phyloP scores from a whole-genome alignment of 2,797 vertebrate species.

The Hydrocynus forskahlii region DNA sequence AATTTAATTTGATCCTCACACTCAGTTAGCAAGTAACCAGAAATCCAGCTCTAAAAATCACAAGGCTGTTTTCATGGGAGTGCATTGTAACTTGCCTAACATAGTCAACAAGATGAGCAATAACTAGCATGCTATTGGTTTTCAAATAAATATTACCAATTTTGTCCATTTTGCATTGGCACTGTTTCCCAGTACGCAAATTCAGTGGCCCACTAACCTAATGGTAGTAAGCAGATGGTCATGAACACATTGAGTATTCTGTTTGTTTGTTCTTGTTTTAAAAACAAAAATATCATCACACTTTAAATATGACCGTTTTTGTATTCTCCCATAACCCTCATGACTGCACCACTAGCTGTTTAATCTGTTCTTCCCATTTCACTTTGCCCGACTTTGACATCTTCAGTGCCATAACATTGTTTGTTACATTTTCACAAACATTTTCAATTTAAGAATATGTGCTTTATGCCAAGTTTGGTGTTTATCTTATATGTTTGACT shows the following conservation, averaged over 20 bases:
- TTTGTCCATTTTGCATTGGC: neutral
- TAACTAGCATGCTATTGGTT: neutral
- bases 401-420: neutral
- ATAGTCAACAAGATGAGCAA: neutral
- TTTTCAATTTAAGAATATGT: neutral
- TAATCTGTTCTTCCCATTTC: neutral
- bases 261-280: too few relatives aligned
- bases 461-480: neutral
- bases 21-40: constrained; percentile 36
- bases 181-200: neutral
- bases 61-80: constrained; percentile 45
- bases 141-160: neutral
- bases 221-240: neutral
- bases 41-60: constrained; percentile 23
- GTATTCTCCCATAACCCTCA: neutral
- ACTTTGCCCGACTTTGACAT: neutral
- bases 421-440: neutral
- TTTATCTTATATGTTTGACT: neutral
- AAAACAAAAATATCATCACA: too few relatives aligned
- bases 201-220: neutral
- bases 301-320: too few relatives aligned
- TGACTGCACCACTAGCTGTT: neutral
- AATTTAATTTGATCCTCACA: neutral
- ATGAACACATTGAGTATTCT: too few relatives aligned
- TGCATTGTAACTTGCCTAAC: neutral